Base-by-base conservation (phyloP, 2,888 invertebrate species). In the Exocentrus adspersus region DNA sequence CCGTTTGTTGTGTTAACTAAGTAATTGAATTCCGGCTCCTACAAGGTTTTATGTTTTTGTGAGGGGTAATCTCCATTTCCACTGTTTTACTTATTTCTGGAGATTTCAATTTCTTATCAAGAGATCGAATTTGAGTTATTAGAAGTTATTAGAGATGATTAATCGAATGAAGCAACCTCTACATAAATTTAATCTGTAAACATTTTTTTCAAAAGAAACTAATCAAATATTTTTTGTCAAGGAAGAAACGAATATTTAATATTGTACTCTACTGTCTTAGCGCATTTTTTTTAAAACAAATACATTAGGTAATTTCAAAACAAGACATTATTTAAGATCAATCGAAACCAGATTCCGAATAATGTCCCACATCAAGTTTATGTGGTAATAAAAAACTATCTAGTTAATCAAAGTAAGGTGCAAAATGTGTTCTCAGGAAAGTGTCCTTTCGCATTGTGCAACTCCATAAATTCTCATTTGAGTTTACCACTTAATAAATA, bases 391-490 rank as follows among this genome's bases (percentile, higher is more conserved):
- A 54, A 54, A 3, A 21, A 16, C 10, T 21, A 43, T 43, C 43
- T 12, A 20, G 54, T 14, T 43, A 54, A 43, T 54, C 30, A 54
- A 54, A 54, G 41, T 21, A 24, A 54, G 54, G 14, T 21, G 28
- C 24, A 54, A 54, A 43, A 43, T 5, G 12, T 17, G 24, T 17
- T 28, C 43, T 54, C n/a, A 54, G 42, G 28, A 37, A 16, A 14
- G 42, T 21, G 24, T 14, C 10, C 21, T 54, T 24, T 43, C 43
- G 54, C 43, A 24, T 54, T 54, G 54, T 54, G 43, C 54, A 54
- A 10, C 41, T 43, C 24, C 24, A 54, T 54, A 54, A 54, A 54
- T 54, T 54, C n/a, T 45, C 24, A 24, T 54, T 54, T 54, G 54
- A 28, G 24, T 45, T n/a, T 20, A 37, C 43, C 21, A 54, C 43